Percentiles rank a stretch among this genome's conserved stretches.
phyloP scores from a whole-genome alignment of 2,113 vertebrate species.

The Rhabdornis inornatus region DNA sequence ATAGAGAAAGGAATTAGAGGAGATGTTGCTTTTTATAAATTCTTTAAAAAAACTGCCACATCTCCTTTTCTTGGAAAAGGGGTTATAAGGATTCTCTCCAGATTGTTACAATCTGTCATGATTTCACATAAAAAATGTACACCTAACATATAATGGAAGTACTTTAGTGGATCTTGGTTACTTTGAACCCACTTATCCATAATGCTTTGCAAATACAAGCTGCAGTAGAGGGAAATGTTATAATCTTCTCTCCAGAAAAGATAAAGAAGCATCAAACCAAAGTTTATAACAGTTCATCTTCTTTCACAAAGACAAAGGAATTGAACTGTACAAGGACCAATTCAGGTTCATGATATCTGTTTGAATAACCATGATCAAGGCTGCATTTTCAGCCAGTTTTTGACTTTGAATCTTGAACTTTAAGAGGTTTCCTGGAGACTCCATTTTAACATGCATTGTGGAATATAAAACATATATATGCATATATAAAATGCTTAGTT shows the following conservation, averaged over 20 bases:
- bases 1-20: neutral
- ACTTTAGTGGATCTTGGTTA: neutral
- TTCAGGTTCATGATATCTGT: neutral
- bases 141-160: neutral
- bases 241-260: neutral
- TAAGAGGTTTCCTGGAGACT: neutral
- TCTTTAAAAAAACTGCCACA: neutral
- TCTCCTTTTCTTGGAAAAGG: neutral
- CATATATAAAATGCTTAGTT: neutral
- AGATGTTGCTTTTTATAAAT: neutral
- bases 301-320: neutral
- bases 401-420: neutral
- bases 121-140: neutral
- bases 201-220: neutral
- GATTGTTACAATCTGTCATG: neutral
- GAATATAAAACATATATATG: neutral
- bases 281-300: neutral
- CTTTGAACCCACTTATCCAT: neutral
- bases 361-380: neutral
- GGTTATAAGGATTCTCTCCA: neutral
- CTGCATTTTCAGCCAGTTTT: neutral
- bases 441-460: neutral
- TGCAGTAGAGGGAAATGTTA: neutral
- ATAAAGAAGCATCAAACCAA: neutral
- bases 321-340: neutral